Evolutionary conservation across 2,113 vertebrate genomes (phyloP).

Genomic region (Hypomesus transpacificus): DNA sequence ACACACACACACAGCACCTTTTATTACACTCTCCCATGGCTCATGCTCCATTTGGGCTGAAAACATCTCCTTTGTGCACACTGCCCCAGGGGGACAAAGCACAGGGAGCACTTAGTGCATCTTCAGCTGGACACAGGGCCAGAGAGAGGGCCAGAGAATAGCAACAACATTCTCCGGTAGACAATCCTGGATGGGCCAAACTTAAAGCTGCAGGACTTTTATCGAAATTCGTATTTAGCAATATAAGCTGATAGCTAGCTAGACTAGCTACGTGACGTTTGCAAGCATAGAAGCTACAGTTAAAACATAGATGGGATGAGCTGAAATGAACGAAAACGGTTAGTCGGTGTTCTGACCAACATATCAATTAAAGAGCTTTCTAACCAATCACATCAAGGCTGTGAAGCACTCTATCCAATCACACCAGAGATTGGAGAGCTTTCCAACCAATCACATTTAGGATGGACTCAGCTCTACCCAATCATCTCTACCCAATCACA

Average conservation of each 20-base stretch:
- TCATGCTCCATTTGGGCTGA: not conserved
- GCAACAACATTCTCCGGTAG: too few relatives aligned
- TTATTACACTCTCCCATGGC: not conserved
- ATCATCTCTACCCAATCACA: not conserved
- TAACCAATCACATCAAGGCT: too few relatives aligned
- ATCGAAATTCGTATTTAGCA: too few relatives aligned
- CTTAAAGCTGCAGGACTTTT: not conserved
- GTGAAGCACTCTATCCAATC: too few relatives aligned
- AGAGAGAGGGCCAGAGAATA: too few relatives aligned
- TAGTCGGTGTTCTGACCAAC: too few relatives aligned
- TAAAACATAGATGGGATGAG: too few relatives aligned
- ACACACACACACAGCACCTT: not conserved
- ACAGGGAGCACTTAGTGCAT: conserved; percentile 3
- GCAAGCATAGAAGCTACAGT: too few relatives aligned
- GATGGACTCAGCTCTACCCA: not conserved
- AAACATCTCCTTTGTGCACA: conserved; percentile 19
- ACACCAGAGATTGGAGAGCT: not conserved
- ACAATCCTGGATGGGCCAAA: not conserved
- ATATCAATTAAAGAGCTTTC: too few relatives aligned
- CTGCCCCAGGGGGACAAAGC: not conserved
- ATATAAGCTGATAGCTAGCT: too few relatives aligned
- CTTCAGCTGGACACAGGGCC: not conserved
- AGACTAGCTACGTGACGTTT: too few relatives aligned
- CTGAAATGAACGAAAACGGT: too few relatives aligned
- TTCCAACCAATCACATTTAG: not conserved